These are phyloP conservation scores for Phataginus tricuspis DNA, from an alignment of 2,797 vertebrate genomes.

Conservation along the genomic window DNA sequence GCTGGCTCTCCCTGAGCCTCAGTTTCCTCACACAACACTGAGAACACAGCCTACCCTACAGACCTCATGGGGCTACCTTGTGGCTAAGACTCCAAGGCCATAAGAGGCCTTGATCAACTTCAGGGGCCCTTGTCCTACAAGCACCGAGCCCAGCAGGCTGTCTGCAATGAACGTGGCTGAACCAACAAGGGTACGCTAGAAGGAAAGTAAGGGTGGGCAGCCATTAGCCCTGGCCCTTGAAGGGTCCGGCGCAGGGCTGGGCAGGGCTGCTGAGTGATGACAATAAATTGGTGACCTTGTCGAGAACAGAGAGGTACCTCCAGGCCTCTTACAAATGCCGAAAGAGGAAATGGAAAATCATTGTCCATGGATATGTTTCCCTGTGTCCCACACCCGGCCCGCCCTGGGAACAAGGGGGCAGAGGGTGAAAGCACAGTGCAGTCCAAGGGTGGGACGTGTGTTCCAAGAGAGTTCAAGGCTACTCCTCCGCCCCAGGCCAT, in stretches of 20 bases:
- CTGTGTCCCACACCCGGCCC: background rate
- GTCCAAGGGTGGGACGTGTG: background rate
- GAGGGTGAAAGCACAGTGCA: background rate
- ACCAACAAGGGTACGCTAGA: background rate
- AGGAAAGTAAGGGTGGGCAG: too few species aligned
- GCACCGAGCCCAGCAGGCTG: background rate
- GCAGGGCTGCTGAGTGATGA: background rate
- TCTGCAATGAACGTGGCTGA: background rate
- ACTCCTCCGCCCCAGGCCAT: background rate
- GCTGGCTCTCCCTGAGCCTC: background rate
- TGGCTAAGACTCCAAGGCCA: background rate
- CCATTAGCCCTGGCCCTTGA: background rate
- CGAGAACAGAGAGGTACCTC: background rate
- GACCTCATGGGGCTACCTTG: background rate
- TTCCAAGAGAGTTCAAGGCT: background rate
- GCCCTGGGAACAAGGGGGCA: background rate
- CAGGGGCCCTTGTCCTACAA: background rate
- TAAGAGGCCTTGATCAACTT: background rate
- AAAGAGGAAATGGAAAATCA: conserved; percentile 51
- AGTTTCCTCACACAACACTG: background rate
- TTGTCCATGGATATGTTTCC: background rate
- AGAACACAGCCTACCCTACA: background rate
- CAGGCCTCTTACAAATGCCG: background rate
- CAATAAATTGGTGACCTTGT: background rate
- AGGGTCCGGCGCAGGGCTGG: background rate